phyloP scores from a whole-genome alignment of 2,888 invertebrate genomes.

The Conchocele bisecta region DNA sequence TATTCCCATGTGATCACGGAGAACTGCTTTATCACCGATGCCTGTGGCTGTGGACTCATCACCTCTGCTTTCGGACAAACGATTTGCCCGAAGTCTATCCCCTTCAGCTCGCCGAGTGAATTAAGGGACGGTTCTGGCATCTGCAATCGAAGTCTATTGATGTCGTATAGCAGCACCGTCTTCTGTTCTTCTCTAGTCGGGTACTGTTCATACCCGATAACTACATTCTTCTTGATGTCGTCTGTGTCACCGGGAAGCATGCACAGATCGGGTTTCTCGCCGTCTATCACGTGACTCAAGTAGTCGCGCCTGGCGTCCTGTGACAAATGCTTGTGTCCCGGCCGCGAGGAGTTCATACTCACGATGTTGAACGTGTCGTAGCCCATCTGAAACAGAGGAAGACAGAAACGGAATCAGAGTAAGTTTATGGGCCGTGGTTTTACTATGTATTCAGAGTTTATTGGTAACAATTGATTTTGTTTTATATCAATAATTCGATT shows the following conservation, averaged over 20 bases:
- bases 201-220: slow-evolving; percentile 1
- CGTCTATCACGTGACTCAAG: neutral
- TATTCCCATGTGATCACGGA: neutral
- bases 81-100: neutral
- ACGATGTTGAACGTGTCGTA: neutral
- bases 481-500: too few species aligned
- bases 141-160: neutral
- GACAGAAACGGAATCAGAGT: too few species aligned
- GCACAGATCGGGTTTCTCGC: slow-evolving; percentile 1
- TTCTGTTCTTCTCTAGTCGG: neutral
- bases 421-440: too few species aligned
- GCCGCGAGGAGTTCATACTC: slow-evolving; percentile 1
- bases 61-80: slow-evolving; percentile 1
- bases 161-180: neutral
- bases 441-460: too few species aligned
- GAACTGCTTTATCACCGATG: too few species aligned
- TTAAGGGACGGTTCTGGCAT: neutral
- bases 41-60: too few species aligned
- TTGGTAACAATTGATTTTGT: too few species aligned
- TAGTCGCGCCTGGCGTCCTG: too few species aligned
- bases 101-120: neutral
- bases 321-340: neutral
- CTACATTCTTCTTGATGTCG: neutral
- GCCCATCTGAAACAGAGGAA: slow-evolving; percentile 10
- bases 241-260: slow-evolving; percentile 5